Evolutionary conservation across 2,888 invertebrate genomes (phyloP).

Genomic region (Lasioglossum morio): DNA sequence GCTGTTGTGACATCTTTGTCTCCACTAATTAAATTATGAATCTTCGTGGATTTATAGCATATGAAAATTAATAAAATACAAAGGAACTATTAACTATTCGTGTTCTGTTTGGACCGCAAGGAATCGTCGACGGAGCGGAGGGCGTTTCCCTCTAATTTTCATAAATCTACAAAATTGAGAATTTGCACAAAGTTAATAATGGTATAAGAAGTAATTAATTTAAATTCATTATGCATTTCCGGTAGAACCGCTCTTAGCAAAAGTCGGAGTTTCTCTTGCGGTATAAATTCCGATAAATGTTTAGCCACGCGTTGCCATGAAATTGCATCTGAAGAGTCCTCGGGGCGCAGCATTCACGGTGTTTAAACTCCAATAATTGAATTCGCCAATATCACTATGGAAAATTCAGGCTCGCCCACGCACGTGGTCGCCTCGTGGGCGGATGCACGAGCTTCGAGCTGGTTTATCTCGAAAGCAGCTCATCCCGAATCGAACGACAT

Average conservation of each 20-base stretch:
- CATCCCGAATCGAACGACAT: conserved; percentile 40
- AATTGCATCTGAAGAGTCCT: conserved; percentile 15
- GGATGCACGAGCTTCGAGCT: conserved; percentile 49
- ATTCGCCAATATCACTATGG: conserved; percentile 47
- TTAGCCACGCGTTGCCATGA: conserved; percentile 7
- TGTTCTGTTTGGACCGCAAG: background rate
- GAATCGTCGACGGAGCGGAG: background rate
- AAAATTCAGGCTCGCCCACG: conserved; percentile 52
- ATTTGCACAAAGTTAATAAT: background rate
- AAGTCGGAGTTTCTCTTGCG: background rate
- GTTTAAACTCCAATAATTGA: conserved; percentile 58
- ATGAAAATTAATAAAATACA: background rate
- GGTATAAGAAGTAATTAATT: background rate
- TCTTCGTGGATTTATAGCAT: background rate
- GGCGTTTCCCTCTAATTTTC: background rate
- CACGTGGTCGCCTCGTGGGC: conserved; percentile 40
- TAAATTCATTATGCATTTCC: background rate
- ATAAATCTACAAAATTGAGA: background rate
- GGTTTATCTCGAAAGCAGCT: conserved; percentile 52
- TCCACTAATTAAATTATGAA: background rate
- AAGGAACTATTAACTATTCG: background rate
- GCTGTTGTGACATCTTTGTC: too few relatives aligned
- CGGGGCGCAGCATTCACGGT: background rate
- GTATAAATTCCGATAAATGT: background rate
- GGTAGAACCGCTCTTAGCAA: background rate